Base-by-base conservation (phyloP, 2,113 vertebrate genomes). In the Neogobius melanostomus region DNA sequence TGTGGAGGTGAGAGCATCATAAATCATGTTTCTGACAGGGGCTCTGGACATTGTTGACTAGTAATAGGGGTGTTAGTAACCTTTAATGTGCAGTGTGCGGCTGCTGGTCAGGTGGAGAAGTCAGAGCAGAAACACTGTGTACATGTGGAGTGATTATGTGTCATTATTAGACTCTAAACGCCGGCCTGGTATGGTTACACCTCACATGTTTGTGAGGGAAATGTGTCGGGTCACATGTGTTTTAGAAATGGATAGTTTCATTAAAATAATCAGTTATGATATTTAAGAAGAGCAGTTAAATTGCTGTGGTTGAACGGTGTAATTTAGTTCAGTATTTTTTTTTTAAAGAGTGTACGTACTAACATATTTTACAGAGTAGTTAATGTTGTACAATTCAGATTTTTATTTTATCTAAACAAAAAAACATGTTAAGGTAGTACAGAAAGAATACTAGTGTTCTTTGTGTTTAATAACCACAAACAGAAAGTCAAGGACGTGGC, bases 21-120 rank as follows among this genome's bases (percentile, higher is more conserved):
- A 89, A 91, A 92, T 92, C 90, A 92, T 80, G 66, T 68, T 64
- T 42, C 14, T 90, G 88, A 89, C 89, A 88, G 63, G 64, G 66
- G 77, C 70, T 89, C 82, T 89, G 90, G 88, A 91, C 75, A 85
- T 67, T 83, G 84, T 89, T 88, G 85, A 83, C 60, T 43, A 83
- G 65, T 84, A 89, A 88, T 83, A 86, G 85, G 74, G 21, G 80
- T 69, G 83, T 81, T 84, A 65, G 28, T 88, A 87, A 87, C 83
- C 81, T 76, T 83, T 85, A 78, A 84, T 84, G 45, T 80, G 69
- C 44, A 72, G 75, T 4, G 15, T 15, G 87, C 81, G 80, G 85
- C 82, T 79, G 75, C 60, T 77, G 56, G 79, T 77, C 82, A 79
- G 79, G 69, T 84, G 80, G 80, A 81, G 82, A 80, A 83, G 83